Conservation (phyloP, 2,113 vertebrate genomes). For the Polypterus senegalus region DNA sequence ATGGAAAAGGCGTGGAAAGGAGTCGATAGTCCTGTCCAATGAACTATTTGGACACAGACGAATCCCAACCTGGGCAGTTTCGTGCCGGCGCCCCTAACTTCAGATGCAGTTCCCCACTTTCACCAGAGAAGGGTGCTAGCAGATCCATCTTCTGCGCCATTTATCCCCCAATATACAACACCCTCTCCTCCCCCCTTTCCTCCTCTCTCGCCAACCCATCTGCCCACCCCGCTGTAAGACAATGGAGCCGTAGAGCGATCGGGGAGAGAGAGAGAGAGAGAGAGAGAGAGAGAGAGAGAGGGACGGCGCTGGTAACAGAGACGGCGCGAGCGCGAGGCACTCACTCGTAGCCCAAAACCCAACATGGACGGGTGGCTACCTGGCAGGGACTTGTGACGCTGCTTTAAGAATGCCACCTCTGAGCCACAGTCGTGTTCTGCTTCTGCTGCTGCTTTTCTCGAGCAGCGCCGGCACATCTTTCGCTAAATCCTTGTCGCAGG, state of each 20-base stretch:
- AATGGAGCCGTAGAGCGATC: constrained; percentile 12
- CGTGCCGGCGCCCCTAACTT: not conserved
- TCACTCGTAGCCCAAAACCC: constrained; percentile 18
- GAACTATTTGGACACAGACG: not conserved
- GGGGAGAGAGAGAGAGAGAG: constrained; percentile 24
- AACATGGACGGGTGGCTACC: constrained; percentile 27
- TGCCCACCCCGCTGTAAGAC: constrained; percentile 16
- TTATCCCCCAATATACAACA: too few relatives aligned
- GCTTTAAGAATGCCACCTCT: constrained; percentile 27
- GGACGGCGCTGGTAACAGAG: constrained; percentile 10
- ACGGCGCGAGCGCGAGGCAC: too few relatives aligned
- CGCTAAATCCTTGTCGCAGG: constrained; percentile 21
- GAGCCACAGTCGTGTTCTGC: constrained; percentile 11
- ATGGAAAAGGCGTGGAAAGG: too few relatives aligned
- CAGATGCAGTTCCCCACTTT: not conserved
- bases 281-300: constrained; percentile 6
- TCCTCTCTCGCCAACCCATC: not conserved
- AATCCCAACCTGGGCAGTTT: not conserved
- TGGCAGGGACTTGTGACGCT: constrained; percentile 20
- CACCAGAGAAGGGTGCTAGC: constrained; percentile 16
- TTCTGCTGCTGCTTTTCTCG: constrained; percentile 19
- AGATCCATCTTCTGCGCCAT: not conserved
- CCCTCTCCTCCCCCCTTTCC: too few relatives aligned
- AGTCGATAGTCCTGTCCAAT: not conserved
- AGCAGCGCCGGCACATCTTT: constrained; percentile 13